Conservation (phyloP, 2,888 invertebrate genomes). For the Hirtodrosophila duncani region DNA sequence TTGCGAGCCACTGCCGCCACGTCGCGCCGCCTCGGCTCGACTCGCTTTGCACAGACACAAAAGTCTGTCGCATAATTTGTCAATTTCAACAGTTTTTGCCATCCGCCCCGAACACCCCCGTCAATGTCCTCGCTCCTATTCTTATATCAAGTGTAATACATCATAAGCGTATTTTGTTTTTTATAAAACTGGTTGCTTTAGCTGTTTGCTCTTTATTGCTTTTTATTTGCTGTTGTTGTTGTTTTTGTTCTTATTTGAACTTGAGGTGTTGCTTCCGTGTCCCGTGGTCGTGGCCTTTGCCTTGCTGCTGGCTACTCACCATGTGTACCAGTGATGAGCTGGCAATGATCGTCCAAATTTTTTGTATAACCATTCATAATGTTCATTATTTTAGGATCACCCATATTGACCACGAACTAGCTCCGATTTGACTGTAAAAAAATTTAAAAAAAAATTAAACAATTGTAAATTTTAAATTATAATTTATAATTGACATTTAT, state of each 20-base stretch:
- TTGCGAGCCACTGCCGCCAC: slow-evolving; percentile 27
- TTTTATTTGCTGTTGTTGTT: neutral
- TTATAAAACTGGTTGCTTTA: neutral
- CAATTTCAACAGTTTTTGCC: slow-evolving; percentile 58
- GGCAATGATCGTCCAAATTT: slow-evolving; percentile 60
- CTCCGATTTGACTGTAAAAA: slow-evolving; percentile 19
- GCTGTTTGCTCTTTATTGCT: neutral
- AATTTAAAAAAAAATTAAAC: neutral
- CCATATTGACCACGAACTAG: slow-evolving; percentile 34
- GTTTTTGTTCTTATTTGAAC: slow-evolving; percentile 12
- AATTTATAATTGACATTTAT: neutral
- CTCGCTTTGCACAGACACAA: slow-evolving; percentile 42
- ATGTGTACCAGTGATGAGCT: slow-evolving; percentile 50
- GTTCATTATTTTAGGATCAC: slow-evolving; percentile 58
- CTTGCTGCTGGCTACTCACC: slow-evolving; percentile 44
- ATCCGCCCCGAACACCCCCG: neutral
- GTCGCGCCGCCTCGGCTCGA: slow-evolving; percentile 1
- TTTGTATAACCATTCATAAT: slow-evolving; percentile 56
- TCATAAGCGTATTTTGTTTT: slow-evolving; percentile 44
- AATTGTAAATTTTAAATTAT: neutral
- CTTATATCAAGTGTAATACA: slow-evolving; percentile 46
- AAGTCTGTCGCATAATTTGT: slow-evolving; percentile 72
- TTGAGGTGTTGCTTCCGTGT: slow-evolving; percentile 13
- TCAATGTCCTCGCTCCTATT: slow-evolving; percentile 6
- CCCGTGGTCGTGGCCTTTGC: slow-evolving; percentile 6